These are phyloP conservation scores for Eupeodes latifasciatus DNA, from an alignment of 2,888 invertebrate species.

Conservation along the genomic window DNA sequence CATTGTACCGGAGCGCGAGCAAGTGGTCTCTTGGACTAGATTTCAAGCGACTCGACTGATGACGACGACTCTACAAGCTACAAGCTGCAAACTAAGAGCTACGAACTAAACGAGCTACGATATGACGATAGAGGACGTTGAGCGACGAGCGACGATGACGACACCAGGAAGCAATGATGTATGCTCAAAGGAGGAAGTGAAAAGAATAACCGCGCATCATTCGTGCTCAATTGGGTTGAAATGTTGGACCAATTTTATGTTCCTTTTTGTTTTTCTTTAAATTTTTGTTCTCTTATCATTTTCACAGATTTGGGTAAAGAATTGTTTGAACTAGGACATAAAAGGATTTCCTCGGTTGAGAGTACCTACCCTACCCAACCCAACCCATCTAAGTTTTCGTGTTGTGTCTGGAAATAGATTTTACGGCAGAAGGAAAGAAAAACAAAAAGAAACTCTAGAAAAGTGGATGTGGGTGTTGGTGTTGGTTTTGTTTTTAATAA, in stretches of 20 bases:
- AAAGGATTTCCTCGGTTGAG: not conserved
- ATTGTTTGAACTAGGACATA: conserved; percentile 52
- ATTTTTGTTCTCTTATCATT: conserved; percentile 29
- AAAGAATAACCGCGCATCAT: conserved; percentile 63
- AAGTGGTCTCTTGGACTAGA: conserved; percentile 73
- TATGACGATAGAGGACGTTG: conserved; percentile 1
- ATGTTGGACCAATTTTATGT: conserved; percentile 48
- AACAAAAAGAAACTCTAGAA: not conserved
- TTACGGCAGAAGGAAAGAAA: not conserved
- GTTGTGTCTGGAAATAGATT: conserved; percentile 56
- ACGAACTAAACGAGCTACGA: conserved; percentile 5
- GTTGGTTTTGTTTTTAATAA: conserved; percentile 28
- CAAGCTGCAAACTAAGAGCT: not conserved
- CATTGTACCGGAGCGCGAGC: conserved; percentile 58
- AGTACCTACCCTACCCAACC: not conserved
- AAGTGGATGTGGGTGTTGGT: conserved; percentile 39
- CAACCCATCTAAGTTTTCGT: not conserved
- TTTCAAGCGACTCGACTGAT: conserved; percentile 46
- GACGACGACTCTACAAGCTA: conserved; percentile 16
- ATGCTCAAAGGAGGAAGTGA: conserved; percentile 56
- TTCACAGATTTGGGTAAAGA: conserved; percentile 42
- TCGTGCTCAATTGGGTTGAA: conserved; percentile 73
- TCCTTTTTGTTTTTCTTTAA: conserved; percentile 7
- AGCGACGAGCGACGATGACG: conserved; percentile 3
- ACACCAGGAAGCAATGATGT: conserved; percentile 50